phyloP scores from a whole-genome alignment of 2,797 vertebrate genomes.

The Acanthornis magna region DNA sequence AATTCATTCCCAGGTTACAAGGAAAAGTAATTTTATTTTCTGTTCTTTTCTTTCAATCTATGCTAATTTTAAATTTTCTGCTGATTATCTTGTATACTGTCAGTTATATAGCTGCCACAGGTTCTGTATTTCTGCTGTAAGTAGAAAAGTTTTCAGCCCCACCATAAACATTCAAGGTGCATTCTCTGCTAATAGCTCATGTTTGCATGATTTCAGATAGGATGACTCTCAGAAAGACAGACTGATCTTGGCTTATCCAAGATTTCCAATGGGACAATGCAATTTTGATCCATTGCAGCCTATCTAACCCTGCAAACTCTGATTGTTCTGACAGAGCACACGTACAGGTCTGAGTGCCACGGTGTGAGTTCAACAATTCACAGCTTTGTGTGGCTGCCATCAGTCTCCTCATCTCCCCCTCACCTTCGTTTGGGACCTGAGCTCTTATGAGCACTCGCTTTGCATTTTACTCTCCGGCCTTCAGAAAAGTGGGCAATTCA shows the following conservation, averaged over 20 bases:
- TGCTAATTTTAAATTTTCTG: neutral
- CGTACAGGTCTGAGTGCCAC: rapidly evolving
- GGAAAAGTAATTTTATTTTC: neutral
- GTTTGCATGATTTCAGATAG: neutral
- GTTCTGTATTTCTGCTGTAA: neutral
- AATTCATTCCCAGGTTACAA: neutral
- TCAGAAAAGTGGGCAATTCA: neutral
- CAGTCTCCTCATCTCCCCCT: neutral
- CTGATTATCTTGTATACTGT: neutral
- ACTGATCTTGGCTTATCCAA: neutral
- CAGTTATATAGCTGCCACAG: neutral
- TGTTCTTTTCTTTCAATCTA: neutral
- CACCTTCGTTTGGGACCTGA: neutral
- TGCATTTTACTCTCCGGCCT: neutral
- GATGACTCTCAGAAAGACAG: neutral
- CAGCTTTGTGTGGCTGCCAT: neutral
- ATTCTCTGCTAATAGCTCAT: neutral
- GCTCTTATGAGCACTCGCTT: neutral
- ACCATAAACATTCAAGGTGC: neutral
- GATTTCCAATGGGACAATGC: neutral
- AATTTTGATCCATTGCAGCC: neutral
- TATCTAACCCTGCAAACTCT: neutral
- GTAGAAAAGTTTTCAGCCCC: neutral
- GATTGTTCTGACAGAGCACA: neutral
- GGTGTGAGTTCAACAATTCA: neutral